Evolutionary conservation across 1,140 invertebrate species (phyloP).

Genomic region (Micrasema longulum): DNA sequence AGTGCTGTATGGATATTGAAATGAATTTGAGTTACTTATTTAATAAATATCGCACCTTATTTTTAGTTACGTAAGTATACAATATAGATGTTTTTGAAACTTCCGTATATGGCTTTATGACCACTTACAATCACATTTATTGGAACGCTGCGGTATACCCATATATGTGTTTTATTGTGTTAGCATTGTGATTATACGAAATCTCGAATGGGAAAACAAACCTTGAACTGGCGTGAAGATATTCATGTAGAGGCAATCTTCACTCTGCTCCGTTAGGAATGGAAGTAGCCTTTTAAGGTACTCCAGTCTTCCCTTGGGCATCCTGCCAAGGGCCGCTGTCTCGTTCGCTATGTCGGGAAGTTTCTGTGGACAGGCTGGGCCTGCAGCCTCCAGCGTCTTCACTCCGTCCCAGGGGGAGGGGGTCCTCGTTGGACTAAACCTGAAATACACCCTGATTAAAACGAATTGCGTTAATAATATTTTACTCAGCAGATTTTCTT

Average conservation of each 20-base stretch:
- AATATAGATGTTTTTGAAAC: too few relatives aligned
- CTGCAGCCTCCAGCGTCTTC: slow-evolving; percentile 80
- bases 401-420: slow-evolving; percentile 91
- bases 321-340: slow-evolving; percentile 81
- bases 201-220: slow-evolving; percentile 63
- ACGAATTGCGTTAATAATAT: too few relatives aligned
- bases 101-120: too few relatives aligned
- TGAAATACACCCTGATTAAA: slow-evolving; percentile 54
- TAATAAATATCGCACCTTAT: too few relatives aligned
- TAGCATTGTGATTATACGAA: neutral
- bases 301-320: slow-evolving; percentile 91
- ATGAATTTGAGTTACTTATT: too few relatives aligned
- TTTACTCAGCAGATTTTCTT: too few relatives aligned
- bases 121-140: too few relatives aligned
- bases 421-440: slow-evolving; percentile 91
- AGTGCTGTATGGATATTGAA: too few relatives aligned
- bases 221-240: slow-evolving; percentile 94
- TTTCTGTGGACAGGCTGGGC: slow-evolving; percentile 92
- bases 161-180: neutral
- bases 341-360: slow-evolving; percentile 87
- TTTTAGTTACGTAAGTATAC: too few relatives aligned
- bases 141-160: too few relatives aligned
- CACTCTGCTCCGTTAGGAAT: slow-evolving; percentile 89
- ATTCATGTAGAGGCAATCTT: slow-evolving; percentile 97
- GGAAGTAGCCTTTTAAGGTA: slow-evolving; percentile 86